Evolutionary conservation across 2,113 vertebrate genomes (phyloP).

Genomic region (Chamaetylas fuelleborni): DNA sequence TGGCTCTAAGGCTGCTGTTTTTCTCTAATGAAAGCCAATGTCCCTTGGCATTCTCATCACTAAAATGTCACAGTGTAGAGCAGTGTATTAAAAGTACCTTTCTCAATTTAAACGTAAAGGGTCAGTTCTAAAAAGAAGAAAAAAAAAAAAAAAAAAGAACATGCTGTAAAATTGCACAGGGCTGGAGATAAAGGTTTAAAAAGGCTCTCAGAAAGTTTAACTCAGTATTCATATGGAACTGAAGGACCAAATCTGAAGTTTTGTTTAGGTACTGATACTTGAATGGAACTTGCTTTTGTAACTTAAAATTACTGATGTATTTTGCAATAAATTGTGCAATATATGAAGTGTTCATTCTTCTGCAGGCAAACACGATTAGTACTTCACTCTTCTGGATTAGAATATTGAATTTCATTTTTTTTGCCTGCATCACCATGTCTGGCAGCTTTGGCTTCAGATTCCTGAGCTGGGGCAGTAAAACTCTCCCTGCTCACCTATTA

Average conservation of each 20-base stretch:
- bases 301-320: neutral
- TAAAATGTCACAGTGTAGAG: neutral
- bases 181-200: neutral
- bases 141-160: neutral
- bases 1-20: neutral
- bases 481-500: neutral
- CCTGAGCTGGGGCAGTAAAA: neutral
- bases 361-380: neutral
- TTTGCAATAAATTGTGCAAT: neutral
- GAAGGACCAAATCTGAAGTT: neutral
- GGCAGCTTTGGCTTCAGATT: neutral
- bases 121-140: neutral
- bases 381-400: neutral
- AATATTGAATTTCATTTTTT: neutral
- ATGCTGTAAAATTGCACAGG: neutral
- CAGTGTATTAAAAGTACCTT: neutral
- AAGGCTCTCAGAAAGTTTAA: neutral
- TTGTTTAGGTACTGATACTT: neutral
- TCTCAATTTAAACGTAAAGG: neutral
- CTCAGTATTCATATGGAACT: neutral
- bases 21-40: slow-evolving; percentile 1
- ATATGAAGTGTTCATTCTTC: neutral
- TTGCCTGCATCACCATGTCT: neutral
- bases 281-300: neutral
- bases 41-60: neutral